These are phyloP conservation scores for Phenacoccus solenopsis DNA, from an alignment of 1,140 invertebrate genomes.

Conservation along the genomic window DNA sequence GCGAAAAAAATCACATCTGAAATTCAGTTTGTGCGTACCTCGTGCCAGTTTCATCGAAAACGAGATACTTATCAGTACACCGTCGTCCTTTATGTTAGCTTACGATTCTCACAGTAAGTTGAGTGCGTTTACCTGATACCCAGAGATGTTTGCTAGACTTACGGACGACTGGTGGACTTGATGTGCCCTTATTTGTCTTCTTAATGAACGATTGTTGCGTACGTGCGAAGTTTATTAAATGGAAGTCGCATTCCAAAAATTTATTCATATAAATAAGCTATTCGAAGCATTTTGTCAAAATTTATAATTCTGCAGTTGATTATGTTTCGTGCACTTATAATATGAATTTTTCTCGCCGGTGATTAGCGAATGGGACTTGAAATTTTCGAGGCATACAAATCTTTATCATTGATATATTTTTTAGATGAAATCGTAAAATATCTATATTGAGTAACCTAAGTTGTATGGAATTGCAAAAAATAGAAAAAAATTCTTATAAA, in stretches of 20 bases:
- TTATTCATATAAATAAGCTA: not conserved
- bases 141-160: conserved; percentile 14
- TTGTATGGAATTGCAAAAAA: too few species aligned
- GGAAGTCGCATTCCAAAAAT: conserved; percentile 6
- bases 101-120: conserved; percentile 4
- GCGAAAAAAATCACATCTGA: not conserved
- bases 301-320: too few species aligned
- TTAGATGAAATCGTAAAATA: too few species aligned
- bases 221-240: not conserved
- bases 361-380: too few species aligned
- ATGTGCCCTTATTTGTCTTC: conserved; percentile 16
- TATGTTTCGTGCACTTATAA: too few species aligned
- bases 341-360: too few species aligned
- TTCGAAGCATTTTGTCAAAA: not conserved
- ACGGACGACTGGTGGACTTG: conserved; percentile 6
- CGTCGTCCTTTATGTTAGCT: conserved; percentile 1
- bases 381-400: too few species aligned
- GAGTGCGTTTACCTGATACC: conserved; percentile 13
- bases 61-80: conserved; percentile 10
- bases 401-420: too few species aligned
- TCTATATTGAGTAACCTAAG: too few species aligned
- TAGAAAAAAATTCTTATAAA: too few species aligned
- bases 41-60: conserved; percentile 12
- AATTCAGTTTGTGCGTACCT: conserved; percentile 10
- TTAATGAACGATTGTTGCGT: not conserved